Base-by-base conservation (phyloP, 2,888 invertebrate species). In the Abrostola triplasia region DNA sequence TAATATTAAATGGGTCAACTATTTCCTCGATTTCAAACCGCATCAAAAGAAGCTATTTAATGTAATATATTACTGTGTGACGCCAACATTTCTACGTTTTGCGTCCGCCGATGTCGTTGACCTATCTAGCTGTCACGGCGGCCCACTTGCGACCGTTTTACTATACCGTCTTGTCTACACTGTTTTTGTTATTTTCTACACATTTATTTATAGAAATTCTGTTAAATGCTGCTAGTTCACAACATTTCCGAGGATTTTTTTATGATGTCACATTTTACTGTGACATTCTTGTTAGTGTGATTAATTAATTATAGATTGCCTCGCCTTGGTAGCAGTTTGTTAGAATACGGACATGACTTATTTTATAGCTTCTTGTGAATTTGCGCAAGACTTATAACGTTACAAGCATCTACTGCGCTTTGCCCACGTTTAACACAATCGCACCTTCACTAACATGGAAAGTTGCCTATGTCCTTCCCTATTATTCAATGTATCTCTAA, bases 31-130 rank as follows among this genome's bases (percentile, higher is more conserved):
- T 24, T 24, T 24, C 40, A 49, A 53, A 44, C 55, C n/a, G 5
- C n/a, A 50, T 59, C 55, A 56, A 68, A 73, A 58, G 36, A 36
- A 59, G 10, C 57, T 52, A 64, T 56, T 47, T 59, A 53, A 63
- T 64, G 63, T 60, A 48, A 38, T 50, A 55, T 70, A 47, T 73
- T 63, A 42, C 6, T 66, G 65, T 65, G 65, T 65, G 67, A 64
- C 59, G 63, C 13, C 9, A 67, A 66, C 59, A 63, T 70, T 59
- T 60, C 62, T 59, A 66, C 55, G 61, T 70, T 75, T 73, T 37
- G 67, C 66, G 68, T 55, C 57, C 24, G 40, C 40, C 8, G 58
- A 65, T 64, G 79, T 79, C 80, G 58, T 77, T 79, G 80, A 79
- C 76, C 80, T 63, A 70, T 73, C 73, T 73, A 52, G 60, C 71